Conservation (phyloP, 1,140 invertebrate species). For the Meteorus sp. region DNA sequence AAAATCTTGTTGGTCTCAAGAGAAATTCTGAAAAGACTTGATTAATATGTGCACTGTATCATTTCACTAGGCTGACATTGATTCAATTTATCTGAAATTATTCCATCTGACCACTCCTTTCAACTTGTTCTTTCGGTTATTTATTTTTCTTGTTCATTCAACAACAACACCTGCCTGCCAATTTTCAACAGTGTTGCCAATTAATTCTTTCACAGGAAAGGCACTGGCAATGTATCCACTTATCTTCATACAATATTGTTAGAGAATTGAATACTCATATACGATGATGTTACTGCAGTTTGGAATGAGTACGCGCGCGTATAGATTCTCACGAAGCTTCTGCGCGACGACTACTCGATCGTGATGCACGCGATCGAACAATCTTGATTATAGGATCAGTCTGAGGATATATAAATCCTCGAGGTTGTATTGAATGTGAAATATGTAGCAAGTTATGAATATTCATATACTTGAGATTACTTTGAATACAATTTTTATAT, state of each 20-base stretch:
- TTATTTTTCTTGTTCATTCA: too few species aligned
- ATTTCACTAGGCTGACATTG: too few species aligned
- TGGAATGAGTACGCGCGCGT: neutral
- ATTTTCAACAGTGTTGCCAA: too few species aligned
- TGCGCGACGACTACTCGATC: neutral
- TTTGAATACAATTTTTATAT: neutral
- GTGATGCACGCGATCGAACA: conserved; percentile 10
- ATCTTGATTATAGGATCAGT: conserved; percentile 1
- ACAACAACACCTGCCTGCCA: too few species aligned
- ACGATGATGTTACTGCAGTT: too few species aligned
- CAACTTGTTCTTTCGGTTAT: too few species aligned
- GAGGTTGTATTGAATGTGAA: neutral
- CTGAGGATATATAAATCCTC: neutral
- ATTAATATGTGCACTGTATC: neutral
- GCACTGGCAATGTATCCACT: neutral
- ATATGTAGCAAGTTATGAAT: too few species aligned
- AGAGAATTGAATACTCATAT: too few species aligned
- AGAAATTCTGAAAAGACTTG: neutral
- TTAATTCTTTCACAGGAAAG: conserved; percentile 25
- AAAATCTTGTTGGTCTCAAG: too few species aligned
- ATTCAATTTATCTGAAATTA: too few species aligned
- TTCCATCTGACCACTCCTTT: too few species aligned
- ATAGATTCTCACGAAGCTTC: conserved; percentile 5
- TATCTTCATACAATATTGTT: too few species aligned
- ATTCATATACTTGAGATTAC: neutral